Conservation (phyloP, 1,140 invertebrate genomes). For the Latrodectus geometricus region DNA sequence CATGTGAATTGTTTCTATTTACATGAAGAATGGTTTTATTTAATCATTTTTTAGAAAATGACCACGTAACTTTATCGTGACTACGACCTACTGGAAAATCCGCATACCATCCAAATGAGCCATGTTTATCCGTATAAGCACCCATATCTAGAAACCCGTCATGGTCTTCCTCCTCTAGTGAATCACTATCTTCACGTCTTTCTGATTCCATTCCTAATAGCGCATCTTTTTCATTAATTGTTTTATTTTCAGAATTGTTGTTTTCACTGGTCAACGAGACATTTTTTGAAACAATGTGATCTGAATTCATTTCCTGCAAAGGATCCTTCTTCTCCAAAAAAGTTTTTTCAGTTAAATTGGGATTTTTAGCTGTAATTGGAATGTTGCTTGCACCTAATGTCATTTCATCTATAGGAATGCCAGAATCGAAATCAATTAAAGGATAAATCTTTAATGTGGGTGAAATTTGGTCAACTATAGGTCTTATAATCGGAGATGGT, state of each 20-base stretch:
- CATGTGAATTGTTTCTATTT: background rate
- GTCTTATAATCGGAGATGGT: too few species aligned
- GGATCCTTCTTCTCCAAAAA: background rate
- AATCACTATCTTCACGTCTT: background rate
- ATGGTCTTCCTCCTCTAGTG: constrained; percentile 14
- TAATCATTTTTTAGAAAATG: constrained; percentile 17
- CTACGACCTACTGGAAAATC: constrained; percentile 63
- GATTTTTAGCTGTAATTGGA: background rate
- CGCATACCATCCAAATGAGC: constrained; percentile 65
- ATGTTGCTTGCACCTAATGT: background rate
- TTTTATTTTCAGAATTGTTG: background rate
- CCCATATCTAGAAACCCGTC: constrained; percentile 64
- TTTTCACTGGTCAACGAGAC: background rate
- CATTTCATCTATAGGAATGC: background rate
- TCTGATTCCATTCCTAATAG: background rate
- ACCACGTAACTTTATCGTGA: constrained; percentile 51
- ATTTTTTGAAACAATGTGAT: background rate
- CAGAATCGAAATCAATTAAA: background rate
- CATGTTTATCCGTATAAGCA: constrained; percentile 63
- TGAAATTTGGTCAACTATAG: background rate
- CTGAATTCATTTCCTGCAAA: background rate
- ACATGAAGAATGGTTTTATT: background rate
- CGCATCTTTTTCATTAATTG: background rate
- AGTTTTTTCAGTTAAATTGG: background rate
- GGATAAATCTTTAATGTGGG: background rate